Evolutionary conservation across 2,797 vertebrate genomes (phyloP).

Genomic region (Rhyacichthys aspro): DNA sequence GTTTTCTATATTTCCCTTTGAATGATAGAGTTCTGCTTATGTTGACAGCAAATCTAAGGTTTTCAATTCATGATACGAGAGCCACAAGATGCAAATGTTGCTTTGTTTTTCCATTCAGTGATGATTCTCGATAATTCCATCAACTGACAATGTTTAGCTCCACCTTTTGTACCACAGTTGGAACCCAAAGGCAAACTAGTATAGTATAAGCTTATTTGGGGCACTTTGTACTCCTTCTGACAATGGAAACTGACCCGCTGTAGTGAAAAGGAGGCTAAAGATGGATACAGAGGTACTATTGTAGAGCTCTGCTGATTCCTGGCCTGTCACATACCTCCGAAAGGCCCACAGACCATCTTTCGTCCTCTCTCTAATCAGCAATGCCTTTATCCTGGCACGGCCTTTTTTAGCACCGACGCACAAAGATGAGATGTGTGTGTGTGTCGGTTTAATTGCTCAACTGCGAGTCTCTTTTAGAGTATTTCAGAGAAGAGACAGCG

Average conservation of each 20-base stretch:
- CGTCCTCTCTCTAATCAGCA: constrained; percentile 56
- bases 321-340: constrained; percentile 64
- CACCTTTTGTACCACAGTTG: too few relatives aligned
- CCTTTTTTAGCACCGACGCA: constrained; percentile 57
- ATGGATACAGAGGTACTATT: constrained; percentile 69
- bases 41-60: too few relatives aligned
- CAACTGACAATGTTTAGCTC: too few relatives aligned
- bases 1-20: too few relatives aligned
- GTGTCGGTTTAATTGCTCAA: constrained; percentile 71
- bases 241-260: too few relatives aligned
- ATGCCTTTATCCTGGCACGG: constrained; percentile 53
- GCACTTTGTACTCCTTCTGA: neutral
- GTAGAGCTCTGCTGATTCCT: constrained; percentile 60
- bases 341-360: constrained; percentile 46
- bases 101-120: too few relatives aligned
- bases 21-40: too few relatives aligned
- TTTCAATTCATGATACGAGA: too few relatives aligned
- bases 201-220: too few relatives aligned
- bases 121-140: too few relatives aligned
- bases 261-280: neutral
- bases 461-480: constrained; percentile 51
- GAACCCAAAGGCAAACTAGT: too few relatives aligned
- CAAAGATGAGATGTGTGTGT: constrained; percentile 25
- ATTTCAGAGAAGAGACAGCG: constrained; percentile 41
- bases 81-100: too few relatives aligned